A percentile compares a stretch with the other conserved stretches of the same genome.
Evolutionary conservation across 2,888 invertebrate species (phyloP).

Genomic region (Drosophila paracracens): DNA sequence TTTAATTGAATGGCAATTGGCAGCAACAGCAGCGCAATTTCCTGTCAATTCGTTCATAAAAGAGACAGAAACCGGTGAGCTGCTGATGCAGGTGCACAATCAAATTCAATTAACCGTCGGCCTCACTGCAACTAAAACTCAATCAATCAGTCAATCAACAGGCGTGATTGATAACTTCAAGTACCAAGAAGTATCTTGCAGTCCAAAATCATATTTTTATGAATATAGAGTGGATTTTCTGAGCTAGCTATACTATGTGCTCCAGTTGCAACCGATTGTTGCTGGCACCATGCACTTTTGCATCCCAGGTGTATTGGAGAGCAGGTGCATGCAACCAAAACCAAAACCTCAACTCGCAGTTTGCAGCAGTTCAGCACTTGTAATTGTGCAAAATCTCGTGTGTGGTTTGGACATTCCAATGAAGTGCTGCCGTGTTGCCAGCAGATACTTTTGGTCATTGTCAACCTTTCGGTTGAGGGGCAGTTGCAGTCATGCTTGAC

Average conservation of each 20-base stretch:
- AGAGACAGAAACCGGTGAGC: constrained; percentile 27
- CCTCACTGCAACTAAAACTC: constrained; percentile 3
- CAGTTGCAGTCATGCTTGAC: constrained; percentile 27
- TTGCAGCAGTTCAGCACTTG: constrained; percentile 4
- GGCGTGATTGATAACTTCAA: constrained; percentile 8
- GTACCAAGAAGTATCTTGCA: not conserved
- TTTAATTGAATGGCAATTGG: constrained; percentile 68
- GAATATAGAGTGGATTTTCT: not conserved
- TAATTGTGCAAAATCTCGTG: constrained; percentile 25
- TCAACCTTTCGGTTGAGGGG: constrained; percentile 15
- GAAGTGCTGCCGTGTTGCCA: constrained; percentile 12
- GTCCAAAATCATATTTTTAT: not conserved
- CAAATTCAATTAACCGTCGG: constrained; percentile 64
- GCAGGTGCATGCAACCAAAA: not conserved
- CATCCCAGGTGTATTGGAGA: not conserved
- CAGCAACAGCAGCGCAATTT: constrained; percentile 62
- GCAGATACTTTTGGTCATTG: constrained; percentile 28
- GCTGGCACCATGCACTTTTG: not conserved
- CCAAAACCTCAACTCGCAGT: not conserved
- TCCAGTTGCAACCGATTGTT: not conserved
- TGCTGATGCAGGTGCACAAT: constrained; percentile 35
- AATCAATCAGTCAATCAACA: constrained; percentile 11
- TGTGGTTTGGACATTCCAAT: constrained; percentile 37
- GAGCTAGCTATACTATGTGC: not conserved
- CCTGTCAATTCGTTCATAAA: constrained; percentile 54